Evolutionary conservation across 2,113 vertebrate species (phyloP).

Genomic region (Chaetorhynchus papuensis): DNA sequence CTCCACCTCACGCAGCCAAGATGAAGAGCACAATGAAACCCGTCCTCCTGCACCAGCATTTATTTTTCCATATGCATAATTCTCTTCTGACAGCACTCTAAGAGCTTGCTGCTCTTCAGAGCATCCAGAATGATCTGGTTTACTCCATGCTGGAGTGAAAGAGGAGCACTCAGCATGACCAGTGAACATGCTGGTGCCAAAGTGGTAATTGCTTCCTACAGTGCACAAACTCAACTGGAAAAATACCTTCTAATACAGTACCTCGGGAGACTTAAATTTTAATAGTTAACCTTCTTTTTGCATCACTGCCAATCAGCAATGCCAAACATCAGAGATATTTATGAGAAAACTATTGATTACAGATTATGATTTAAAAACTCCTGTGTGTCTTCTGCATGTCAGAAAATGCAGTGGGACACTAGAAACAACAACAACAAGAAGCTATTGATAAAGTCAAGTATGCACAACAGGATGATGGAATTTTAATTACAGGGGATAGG

Average conservation of each 20-base stretch:
- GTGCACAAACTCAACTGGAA: not conserved
- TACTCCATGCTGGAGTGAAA: fast-evolving
- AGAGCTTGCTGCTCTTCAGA: not conserved
- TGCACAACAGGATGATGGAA: not conserved
- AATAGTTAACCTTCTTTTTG: not conserved
- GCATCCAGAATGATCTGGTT: not conserved
- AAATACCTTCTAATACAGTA: not conserved
- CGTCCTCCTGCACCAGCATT: not conserved
- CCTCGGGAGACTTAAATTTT: not conserved
- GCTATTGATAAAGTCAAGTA: not conserved
- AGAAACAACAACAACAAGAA: not conserved
- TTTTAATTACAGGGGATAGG: not conserved
- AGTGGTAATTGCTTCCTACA: not conserved
- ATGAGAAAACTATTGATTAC: not conserved
- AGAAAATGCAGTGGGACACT: not conserved
- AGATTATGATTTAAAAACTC: not conserved
- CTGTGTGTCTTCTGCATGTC: not conserved
- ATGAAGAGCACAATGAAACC: not conserved
- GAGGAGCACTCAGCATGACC: not conserved
- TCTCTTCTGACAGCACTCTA: not conserved
- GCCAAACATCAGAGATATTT: not conserved
- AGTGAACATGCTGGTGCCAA: not conserved
- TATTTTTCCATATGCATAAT: not conserved
- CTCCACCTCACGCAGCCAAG: not conserved
- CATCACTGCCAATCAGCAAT: not conserved